phyloP scores from a whole-genome alignment of 2,888 invertebrate species.

The Deladenus siricidicola region DNA sequence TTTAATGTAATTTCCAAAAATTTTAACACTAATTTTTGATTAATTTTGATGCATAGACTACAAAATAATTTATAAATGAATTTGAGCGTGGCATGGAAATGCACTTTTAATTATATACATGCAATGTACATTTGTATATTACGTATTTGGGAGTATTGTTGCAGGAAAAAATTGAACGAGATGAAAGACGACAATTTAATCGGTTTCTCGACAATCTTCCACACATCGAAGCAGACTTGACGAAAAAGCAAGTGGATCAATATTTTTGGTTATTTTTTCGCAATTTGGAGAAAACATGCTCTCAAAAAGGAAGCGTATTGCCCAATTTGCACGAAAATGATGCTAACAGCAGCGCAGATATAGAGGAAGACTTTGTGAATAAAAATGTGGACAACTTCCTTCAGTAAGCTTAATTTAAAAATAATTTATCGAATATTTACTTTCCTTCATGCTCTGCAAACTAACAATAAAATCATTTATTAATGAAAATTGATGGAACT shows the following conservation, averaged over 20 bases:
- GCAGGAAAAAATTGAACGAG: not conserved
- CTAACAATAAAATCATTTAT: too few species aligned
- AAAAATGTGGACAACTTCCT: not conserved
- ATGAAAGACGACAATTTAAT: not conserved
- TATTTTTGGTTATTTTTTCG: not conserved
- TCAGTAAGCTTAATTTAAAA: not conserved
- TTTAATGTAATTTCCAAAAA: too few species aligned
- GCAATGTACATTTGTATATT: too few species aligned
- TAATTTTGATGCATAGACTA: too few species aligned
- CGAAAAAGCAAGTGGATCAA: not conserved
- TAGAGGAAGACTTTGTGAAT: not conserved
- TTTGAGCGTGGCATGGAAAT: too few species aligned
- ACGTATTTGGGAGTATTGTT: too few species aligned
- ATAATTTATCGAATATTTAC: not conserved
- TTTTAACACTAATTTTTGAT: too few species aligned
- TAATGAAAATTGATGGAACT: too few species aligned
- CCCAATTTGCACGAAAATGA: not conserved
- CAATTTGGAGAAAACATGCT: not conserved
- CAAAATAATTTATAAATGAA: too few species aligned
- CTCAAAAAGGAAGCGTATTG: not conserved
- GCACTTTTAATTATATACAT: too few species aligned
- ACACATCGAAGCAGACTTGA: constrained; percentile 3
- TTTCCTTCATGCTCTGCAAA: too few species aligned
- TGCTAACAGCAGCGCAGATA: not conserved
- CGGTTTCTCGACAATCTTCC: not conserved